Evolutionary conservation across 2,888 invertebrate genomes (phyloP), one percentile per base, ranked within the genome.

Genomic region (Pterostichus madidus): DNA sequence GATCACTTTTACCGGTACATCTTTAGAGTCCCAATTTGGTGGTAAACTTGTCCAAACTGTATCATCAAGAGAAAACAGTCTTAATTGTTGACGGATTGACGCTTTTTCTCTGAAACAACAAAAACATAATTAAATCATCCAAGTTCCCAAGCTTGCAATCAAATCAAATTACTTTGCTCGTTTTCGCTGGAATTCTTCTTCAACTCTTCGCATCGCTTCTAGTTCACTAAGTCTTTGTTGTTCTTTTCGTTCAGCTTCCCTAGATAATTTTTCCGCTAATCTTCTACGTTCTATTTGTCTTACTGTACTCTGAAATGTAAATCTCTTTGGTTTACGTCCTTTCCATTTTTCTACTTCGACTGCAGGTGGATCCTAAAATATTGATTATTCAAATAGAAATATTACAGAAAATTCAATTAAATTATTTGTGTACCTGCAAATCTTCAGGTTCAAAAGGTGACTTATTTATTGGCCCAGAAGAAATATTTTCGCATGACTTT

Each of bases 181-280:
- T 89, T 97, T 96, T 85, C 94, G 92, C 88, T 96, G 96, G 89
- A 97, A 97, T 89, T 97, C 96, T 88, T 96, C 96, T 88, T 96
- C 96, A 3, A 96, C 96, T 87, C 94, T 93, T 86, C 94, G 93
- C 95, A 97, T 96, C 85, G 95, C 95, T 89, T 96, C 96, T 86
- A 96, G 91, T 89, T 96, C 96, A 84, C 94, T 93, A 82, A 94
- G 91, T 78, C 96, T 90, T 89, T 95, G 94, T 80, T 93, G 93
- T 89, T 96, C 95, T 89, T 95, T 95, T 80, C 93, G 92, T 87
- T 96, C 95, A 0, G 95, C 95, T 87, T 96, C 95, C 84, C 92
- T 93, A 15, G 95, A 94, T 83, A 96, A 91, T 89, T 94, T 94
- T 87, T 96, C 96, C 0, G 96, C 94, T 75, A 96, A 89, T 78